phyloP scores from a whole-genome alignment of 2,797 vertebrate species.

The Chloroceryle inda region DNA sequence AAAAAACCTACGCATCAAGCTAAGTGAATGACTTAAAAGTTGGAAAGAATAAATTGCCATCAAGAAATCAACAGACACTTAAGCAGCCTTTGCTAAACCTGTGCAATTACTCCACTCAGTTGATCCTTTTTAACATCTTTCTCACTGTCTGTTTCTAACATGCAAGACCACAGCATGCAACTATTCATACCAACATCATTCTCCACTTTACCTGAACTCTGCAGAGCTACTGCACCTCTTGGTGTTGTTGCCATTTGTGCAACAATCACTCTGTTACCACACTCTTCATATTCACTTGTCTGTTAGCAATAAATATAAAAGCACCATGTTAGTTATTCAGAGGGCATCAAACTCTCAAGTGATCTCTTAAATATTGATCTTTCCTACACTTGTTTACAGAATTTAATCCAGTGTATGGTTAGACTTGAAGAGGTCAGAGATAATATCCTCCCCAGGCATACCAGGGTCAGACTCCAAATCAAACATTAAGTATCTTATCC shows the following conservation, averaged over 20 bases:
- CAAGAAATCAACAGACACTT: not conserved
- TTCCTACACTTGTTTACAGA: not conserved
- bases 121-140: not conserved
- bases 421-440: not conserved
- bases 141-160: not conserved
- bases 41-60: not conserved
- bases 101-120: not conserved
- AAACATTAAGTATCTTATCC: not conserved
- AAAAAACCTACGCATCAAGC: not conserved
- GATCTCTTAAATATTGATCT: not conserved
- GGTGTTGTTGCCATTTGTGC: slow-evolving; percentile 91
- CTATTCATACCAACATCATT: not conserved
- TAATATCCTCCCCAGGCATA: not conserved
- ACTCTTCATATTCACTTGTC: slow-evolving; percentile 91
- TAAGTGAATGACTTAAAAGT: not conserved
- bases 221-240: slow-evolving; percentile 86
- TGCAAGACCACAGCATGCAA: not conserved
- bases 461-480: not conserved
- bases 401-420: not conserved
- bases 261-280: slow-evolving; percentile 90
- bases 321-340: not conserved
- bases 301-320: slow-evolving; percentile 62
- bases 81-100: not conserved
- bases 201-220: slow-evolving; percentile 86
- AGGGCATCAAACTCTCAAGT: not conserved